Evolutionary conservation across 2,888 invertebrate species (phyloP).

Genomic region (Tipula lateralis): DNA sequence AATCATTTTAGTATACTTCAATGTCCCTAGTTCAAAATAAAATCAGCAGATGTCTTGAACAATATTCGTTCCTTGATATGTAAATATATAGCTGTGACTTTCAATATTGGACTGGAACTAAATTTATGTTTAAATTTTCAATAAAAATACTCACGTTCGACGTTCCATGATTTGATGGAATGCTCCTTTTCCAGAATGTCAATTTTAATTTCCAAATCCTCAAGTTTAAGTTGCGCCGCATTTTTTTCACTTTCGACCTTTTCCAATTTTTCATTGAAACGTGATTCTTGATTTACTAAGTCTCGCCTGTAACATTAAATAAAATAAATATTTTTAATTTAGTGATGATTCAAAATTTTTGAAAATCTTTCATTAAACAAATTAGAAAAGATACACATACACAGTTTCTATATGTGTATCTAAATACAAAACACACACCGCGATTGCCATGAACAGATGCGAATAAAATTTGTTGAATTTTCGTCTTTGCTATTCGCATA

Average conservation of each 20-base stretch:
- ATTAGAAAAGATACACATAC: not conserved
- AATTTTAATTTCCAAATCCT: slow-evolving; percentile 45
- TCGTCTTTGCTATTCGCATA: not conserved
- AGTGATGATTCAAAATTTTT: not conserved
- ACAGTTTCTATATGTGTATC: no score
- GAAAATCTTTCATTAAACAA: not conserved
- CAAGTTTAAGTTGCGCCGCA: slow-evolving; percentile 43
- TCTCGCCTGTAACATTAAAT: slow-evolving; percentile 43
- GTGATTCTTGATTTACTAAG: slow-evolving; percentile 44
- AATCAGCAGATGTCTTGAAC: no score
- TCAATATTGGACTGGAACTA: not conserved
- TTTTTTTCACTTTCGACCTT: slow-evolving; percentile 46
- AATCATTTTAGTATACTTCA: no score
- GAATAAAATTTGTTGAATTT: not conserved
- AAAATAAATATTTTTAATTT: slow-evolving; percentile 31
- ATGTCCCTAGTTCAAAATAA: no score
- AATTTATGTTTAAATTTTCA: no score
- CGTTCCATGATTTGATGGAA: slow-evolving; percentile 47
- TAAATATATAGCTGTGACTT: no score
- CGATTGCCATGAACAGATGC: slow-evolving; percentile 26
- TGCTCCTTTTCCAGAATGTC: slow-evolving; percentile 46
- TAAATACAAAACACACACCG: not conserved
- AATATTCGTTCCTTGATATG: no score
- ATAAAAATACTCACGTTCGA: slow-evolving; percentile 45
- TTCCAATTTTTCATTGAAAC: slow-evolving; percentile 45